A percentile compares a stretch with the other conserved stretches of the same genome.
Conservation (phyloP, 2,797 vertebrate species). For the Aphelocoma californica region DNA sequence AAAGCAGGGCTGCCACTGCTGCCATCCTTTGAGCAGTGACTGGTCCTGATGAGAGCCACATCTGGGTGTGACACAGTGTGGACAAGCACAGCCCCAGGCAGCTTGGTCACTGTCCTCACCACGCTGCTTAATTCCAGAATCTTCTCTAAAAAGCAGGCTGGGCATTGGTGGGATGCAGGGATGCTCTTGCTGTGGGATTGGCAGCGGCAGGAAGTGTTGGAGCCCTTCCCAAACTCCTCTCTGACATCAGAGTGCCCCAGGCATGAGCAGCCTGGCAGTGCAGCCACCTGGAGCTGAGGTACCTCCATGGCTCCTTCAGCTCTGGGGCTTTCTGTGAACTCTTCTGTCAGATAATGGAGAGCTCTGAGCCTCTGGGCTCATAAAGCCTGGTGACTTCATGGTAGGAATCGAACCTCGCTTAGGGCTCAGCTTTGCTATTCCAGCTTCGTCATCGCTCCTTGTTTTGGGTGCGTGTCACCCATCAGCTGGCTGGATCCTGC, state of each 20-base stretch:
- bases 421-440: background rate
- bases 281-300: background rate
- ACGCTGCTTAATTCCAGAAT: background rate
- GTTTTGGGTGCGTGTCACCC: background rate
- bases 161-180: background rate
- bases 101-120: background rate
- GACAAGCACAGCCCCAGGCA: background rate
- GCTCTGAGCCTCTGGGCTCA: background rate
- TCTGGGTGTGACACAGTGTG: background rate
- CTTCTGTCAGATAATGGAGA: background rate
- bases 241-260: background rate
- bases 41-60: background rate
- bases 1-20: fast-evolving
- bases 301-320: background rate
- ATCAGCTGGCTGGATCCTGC: background rate
- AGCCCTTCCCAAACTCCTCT: background rate
- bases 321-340: background rate
- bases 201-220: background rate
- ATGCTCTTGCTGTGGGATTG: background rate
- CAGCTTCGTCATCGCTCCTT: background rate
- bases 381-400: background rate
- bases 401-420: background rate
- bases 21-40: background rate
- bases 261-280: background rate
- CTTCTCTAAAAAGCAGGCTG: background rate